Evolutionary conservation across 2,888 invertebrate genomes (phyloP).

Genomic region (Pyrrhia umbra): DNA sequence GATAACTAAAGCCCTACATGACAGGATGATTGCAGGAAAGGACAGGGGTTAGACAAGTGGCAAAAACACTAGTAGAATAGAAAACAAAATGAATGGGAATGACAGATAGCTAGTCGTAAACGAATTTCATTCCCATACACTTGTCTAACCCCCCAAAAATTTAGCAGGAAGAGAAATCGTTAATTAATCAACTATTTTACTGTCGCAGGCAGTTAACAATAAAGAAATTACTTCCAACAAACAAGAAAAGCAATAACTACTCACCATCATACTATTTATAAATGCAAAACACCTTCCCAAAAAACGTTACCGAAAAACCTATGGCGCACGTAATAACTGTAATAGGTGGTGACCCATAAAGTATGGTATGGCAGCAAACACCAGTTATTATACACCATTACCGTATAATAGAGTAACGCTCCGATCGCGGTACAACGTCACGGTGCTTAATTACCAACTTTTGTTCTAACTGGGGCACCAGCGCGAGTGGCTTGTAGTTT

Average conservation of each 20-base stretch:
- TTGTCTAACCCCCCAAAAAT: too few species aligned
- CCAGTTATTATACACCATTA: conserved; percentile 65
- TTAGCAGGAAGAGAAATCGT: too few species aligned
- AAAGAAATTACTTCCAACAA: background rate
- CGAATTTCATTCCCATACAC: too few species aligned
- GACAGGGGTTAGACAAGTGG: too few species aligned
- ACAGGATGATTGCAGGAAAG: too few species aligned
- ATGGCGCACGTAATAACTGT: conserved; percentile 43
- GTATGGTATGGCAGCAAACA: conserved; percentile 52
- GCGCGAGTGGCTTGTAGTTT: conserved; percentile 4
- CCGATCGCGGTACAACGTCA: conserved; percentile 66
- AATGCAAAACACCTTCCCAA: conserved; percentile 38
- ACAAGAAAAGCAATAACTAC: background rate
- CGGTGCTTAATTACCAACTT: conserved; percentile 68
- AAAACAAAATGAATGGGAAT: too few species aligned
- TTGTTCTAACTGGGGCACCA: conserved; percentile 45
- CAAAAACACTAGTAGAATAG: too few species aligned
- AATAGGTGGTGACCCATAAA: conserved; percentile 61
- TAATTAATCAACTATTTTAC: too few species aligned
- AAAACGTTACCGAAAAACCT: conserved; percentile 35
- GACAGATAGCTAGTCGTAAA: too few species aligned
- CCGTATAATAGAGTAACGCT: conserved; percentile 49
- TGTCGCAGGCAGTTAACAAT: background rate
- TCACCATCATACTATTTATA: conserved; percentile 11
- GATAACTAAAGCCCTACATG: too few species aligned